Base-by-base conservation (phyloP, 2,888 invertebrate genomes). In the Netelia virgata region DNA sequence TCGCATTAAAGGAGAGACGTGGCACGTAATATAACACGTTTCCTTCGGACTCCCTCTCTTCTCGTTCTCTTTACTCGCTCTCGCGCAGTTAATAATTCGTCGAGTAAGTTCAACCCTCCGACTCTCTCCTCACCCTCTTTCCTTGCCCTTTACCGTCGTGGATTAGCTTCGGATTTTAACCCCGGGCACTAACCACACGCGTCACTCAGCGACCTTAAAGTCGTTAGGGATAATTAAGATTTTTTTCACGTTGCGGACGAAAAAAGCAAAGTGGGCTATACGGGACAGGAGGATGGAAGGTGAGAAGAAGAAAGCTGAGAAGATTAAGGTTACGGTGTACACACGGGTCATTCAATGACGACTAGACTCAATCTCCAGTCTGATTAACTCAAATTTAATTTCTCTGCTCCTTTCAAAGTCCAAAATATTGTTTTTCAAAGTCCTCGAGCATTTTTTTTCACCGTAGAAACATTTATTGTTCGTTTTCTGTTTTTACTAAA, bases 221-320 rank as follows among this genome's bases (percentile, higher is more conserved):
- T 84, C 77, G 77, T 84, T 84, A 84, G 73, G 81, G 76, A 73
- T 81, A 77, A 84, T 84, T 84, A 73, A 77, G 72, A 68, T 76
- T 80, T 80, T 79, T 76, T 73, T 78, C 72, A 80, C 68, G 68
- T 84, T 76, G 47, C 53, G 68, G 61, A 76, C 66, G 66, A 36
- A 69, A 28, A 80, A 84, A 84, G 73, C 76, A 64, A 69, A 84
- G 83, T 73, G 70, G 77, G 72, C 41, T 66, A 11, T 23, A n/a
- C 20, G 6, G 6, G 55, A 57, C 16, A 36, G 63, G 59, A 57
- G 53, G 57, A 61, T 57, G 69, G 9, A 78, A 70, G 72, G 78
- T 63, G 47, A 10, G 41, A 43, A 23, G 41, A 64, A 57, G 43
- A 69, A 70, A 78, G 74, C 47, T 76, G 36, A 43, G 69, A 41